Conservation (phyloP, 2,888 invertebrate species). For the Drosophila stalkeri region DNA sequence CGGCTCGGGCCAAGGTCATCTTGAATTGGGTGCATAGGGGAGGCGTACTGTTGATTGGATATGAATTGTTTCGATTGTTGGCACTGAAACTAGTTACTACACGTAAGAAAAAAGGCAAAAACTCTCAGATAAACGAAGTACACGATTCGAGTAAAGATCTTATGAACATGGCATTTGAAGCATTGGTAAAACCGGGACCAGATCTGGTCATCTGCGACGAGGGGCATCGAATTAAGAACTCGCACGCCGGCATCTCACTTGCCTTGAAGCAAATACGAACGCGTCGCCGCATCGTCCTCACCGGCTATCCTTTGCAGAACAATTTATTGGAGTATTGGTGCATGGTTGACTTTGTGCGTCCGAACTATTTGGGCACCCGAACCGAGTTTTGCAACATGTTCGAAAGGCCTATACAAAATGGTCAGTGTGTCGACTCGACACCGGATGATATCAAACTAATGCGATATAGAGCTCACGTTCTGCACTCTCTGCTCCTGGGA, state of each 20-base stretch:
- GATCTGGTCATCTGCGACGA: constrained; percentile 98
- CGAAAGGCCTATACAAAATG: constrained; percentile 98
- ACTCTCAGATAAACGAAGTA: constrained; percentile 76
- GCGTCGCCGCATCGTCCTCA: constrained; percentile 96
- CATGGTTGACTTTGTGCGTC: constrained; percentile 99
- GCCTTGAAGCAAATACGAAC: constrained; percentile 98
- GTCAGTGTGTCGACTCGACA: constrained; percentile 98
- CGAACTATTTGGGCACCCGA: constrained; percentile 98
- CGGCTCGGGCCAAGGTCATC: constrained; percentile 94
- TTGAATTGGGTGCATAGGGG: constrained; percentile 94
- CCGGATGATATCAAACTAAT: constrained; percentile 96
- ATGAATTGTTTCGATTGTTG: constrained; percentile 97
- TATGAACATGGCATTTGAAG: constrained; percentile 93
- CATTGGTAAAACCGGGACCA: constrained; percentile 95
- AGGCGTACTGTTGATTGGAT: constrained; percentile 98
- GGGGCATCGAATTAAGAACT: constrained; percentile 99
- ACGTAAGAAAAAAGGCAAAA: constrained; percentile 86
- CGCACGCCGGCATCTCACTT: constrained; percentile 97
- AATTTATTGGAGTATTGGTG: constrained; percentile 99
- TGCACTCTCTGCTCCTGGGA: constrained; percentile 96
- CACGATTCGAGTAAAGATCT: constrained; percentile 89
- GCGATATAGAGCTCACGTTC: constrained; percentile 97
- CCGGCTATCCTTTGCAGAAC: constrained; percentile 99
- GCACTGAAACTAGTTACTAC: constrained; percentile 89
- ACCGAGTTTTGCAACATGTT: constrained; percentile 99